A percentile compares a stretch with the other conserved stretches of the same genome.
Conservation (phyloP, 2,888 invertebrate genomes). For the Idaea aversata region DNA sequence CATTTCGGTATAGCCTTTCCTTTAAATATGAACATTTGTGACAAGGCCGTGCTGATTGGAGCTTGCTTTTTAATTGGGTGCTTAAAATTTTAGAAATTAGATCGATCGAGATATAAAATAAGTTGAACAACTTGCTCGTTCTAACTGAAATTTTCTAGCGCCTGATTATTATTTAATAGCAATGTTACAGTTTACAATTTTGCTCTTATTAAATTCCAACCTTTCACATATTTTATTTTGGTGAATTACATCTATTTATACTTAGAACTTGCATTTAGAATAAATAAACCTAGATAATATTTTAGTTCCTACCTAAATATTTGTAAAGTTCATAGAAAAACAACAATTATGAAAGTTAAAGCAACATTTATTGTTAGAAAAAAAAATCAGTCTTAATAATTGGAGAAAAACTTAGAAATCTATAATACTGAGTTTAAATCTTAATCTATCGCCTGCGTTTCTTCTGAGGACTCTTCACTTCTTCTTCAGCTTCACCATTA, state of each 20-base stretch:
- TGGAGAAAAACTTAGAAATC: no score
- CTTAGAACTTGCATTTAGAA: no score
- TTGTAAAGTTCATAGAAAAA: slow-evolving; percentile 29
- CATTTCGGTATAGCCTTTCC: slow-evolving; percentile 48
- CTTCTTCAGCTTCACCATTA: slow-evolving; percentile 36
- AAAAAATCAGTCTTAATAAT: no score
- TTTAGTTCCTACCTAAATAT: slow-evolving; percentile 10
- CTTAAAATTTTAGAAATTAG: slow-evolving; percentile 30
- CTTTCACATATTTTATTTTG: no score
- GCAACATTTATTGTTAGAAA: no score
- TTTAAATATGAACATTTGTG: slow-evolving; percentile 35
- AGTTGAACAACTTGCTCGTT: neutral
- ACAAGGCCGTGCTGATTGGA: slow-evolving; percentile 50
- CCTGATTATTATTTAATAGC: slow-evolving; percentile 1
- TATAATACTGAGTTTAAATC: neutral
- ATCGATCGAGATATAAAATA: neutral
- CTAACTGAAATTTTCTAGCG: neutral
- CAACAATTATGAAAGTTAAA: neutral
- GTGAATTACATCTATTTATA: no score
- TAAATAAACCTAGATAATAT: slow-evolving; percentile 1
- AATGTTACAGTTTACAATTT: no score
- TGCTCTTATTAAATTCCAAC: no score
- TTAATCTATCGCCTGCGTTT: slow-evolving; percentile 58
- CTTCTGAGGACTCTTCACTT: slow-evolving; percentile 57
- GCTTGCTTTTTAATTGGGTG: slow-evolving; percentile 51